Percentiles rank a stretch among this genome's conserved stretches.
Evolutionary conservation across 2,888 invertebrate species (phyloP).

Genomic region (Bhutanitis thaidina): DNA sequence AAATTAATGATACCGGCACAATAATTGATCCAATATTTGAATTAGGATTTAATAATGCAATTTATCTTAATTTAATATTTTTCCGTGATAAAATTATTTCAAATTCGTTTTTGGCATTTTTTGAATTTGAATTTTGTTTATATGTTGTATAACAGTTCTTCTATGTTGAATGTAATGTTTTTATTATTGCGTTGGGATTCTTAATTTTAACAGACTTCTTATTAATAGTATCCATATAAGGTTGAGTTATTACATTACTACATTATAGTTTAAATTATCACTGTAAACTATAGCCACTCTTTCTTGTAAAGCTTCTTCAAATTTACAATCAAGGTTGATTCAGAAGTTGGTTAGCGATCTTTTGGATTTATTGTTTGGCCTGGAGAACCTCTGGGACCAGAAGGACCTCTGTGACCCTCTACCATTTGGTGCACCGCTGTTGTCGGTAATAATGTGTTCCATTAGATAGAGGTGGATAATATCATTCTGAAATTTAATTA

Average conservation of each 20-base stretch:
- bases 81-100: not conserved
- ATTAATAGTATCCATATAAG: not conserved
- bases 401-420: constrained; percentile 10
- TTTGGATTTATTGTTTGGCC: constrained; percentile 7
- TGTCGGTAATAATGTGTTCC: no score
- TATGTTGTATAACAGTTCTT: not conserved
- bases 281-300: not conserved
- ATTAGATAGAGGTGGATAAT: no score
- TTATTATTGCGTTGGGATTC: not conserved
- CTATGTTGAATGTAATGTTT: not conserved
- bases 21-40: not conserved
- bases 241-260: no score
- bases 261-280: not conserved
- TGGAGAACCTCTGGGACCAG: constrained; percentile 19
- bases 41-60: constrained; percentile 17
- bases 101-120: not conserved
- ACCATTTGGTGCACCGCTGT: not conserved
- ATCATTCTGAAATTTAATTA: no score
- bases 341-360: constrained; percentile 1
- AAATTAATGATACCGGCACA: constrained; percentile 6
- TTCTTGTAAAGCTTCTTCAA: not conserved
- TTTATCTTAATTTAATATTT: constrained; percentile 1
- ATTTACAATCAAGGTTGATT: not conserved
- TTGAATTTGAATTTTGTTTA: not conserved
- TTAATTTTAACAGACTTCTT: not conserved